Percentiles rank a stretch among this genome's conserved stretches.
These are phyloP conservation scores for Calliopum simillimum DNA, from an alignment of 2,888 invertebrate species.

Conservation along the genomic window DNA sequence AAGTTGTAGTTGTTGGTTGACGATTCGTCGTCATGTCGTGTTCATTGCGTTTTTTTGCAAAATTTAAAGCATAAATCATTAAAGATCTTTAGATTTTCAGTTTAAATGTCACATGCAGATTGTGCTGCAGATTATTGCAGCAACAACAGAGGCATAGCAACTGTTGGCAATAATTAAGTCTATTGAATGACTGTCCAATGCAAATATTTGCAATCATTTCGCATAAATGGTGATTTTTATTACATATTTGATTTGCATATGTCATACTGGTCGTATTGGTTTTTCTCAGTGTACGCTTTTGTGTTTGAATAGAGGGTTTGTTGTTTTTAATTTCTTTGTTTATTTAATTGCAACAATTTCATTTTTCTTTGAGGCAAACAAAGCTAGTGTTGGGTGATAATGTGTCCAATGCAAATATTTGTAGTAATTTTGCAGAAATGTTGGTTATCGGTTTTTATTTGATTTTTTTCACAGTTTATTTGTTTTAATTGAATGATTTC, in stretches of 20 bases:
- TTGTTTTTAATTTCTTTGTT: constrained; percentile 3
- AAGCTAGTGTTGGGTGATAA: too few relatives aligned
- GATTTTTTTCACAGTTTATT: too few relatives aligned
- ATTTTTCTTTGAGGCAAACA: not conserved
- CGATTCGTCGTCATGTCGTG: too few relatives aligned
- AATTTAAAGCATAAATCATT: constrained; percentile 41
- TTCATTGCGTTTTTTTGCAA: constrained; percentile 37
- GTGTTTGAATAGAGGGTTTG: not conserved
- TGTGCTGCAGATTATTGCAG: constrained; percentile 2
- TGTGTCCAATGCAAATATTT: too few relatives aligned
- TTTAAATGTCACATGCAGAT: constrained; percentile 41
- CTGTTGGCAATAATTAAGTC: not conserved
- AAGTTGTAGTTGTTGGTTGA: too few relatives aligned
- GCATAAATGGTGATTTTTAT: too few relatives aligned
- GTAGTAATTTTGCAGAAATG: too few relatives aligned
- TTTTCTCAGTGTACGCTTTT: too few relatives aligned
- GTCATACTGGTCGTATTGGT: too few relatives aligned
- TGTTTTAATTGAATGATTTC: too few relatives aligned
- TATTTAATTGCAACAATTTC: constrained; percentile 2
- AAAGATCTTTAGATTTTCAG: constrained; percentile 11
- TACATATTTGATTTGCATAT: too few relatives aligned
- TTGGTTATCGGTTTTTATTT: too few relatives aligned
- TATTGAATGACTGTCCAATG: constrained; percentile 2
- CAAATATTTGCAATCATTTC: constrained; percentile 18
- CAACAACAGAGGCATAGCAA: not conserved